Conservation (phyloP, 2,113 vertebrate genomes). For the Callipepla squamata region DNA sequence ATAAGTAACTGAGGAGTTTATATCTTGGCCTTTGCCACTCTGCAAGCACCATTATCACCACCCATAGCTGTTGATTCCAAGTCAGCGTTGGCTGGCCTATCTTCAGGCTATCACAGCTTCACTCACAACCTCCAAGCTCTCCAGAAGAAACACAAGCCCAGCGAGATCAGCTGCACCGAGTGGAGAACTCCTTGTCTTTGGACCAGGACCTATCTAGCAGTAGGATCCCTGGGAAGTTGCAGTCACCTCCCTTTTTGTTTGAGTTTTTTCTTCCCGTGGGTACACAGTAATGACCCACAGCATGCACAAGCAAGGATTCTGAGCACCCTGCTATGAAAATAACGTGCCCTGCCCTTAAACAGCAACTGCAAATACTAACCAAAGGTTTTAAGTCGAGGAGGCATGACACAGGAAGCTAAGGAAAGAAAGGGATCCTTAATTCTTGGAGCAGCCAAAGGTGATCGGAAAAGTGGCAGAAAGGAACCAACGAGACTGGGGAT, state of each 20-base stretch:
- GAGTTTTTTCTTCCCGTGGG: background rate
- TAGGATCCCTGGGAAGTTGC: background rate
- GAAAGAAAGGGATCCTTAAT: conserved; percentile 86
- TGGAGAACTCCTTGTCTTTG: background rate
- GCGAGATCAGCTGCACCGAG: background rate
- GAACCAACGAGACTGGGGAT: conserved; percentile 86
- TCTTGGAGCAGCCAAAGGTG: conserved; percentile 90
- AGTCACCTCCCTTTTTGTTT: background rate
- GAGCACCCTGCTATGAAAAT: background rate
- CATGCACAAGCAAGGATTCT: background rate
- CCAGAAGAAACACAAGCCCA: background rate
- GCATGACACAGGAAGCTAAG: conserved; percentile 89
- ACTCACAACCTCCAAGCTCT: background rate
- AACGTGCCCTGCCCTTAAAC: background rate
- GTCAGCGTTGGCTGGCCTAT: background rate
- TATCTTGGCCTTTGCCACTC: background rate
- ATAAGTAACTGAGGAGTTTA: background rate
- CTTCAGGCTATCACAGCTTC: background rate
- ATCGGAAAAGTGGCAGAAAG: conserved; percentile 89
- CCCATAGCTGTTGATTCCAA: background rate
- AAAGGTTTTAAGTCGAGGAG: conserved; percentile 83
- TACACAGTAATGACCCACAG: background rate
- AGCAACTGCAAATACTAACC: conserved; percentile 77
- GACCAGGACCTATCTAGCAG: background rate
- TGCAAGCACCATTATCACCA: background rate